Evolutionary conservation across 2,113 vertebrate genomes (phyloP).

Genomic region (Eulemur rufifrons): DNA sequence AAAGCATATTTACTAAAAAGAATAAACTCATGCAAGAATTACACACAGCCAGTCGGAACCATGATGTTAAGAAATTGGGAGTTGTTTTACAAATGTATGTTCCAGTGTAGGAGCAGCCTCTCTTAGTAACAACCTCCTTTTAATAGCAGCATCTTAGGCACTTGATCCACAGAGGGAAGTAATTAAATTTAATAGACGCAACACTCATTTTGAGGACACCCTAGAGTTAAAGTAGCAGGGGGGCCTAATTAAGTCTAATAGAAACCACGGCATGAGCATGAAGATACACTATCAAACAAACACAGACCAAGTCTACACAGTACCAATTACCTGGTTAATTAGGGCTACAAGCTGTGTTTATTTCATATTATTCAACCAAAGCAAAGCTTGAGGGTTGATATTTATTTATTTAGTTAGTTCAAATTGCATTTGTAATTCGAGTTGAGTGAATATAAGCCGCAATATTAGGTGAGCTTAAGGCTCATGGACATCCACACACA

Average conservation of each 20-base stretch:
- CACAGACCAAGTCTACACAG: background rate
- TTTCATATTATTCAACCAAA: background rate
- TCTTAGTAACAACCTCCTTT: background rate
- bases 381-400: background rate
- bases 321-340: background rate
- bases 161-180: slow-evolving; percentile 49
- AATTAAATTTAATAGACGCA: slow-evolving; percentile 57
- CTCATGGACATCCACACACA: background rate
- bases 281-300: background rate
- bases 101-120: background rate
- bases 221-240: slow-evolving; percentile 37
- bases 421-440: background rate
- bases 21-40: background rate
- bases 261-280: background rate
- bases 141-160: background rate
- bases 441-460: background rate
- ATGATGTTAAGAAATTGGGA: background rate
- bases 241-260: slow-evolving; percentile 48
- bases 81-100: background rate
- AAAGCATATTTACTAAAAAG: background rate
- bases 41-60: background rate
- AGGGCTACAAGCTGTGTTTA: background rate
- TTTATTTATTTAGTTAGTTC: background rate
- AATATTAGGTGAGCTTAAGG: background rate
- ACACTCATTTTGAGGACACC: slow-evolving; percentile 45